Percentiles rank a stretch among this genome's conserved stretches.
Conservation (phyloP, 2,113 vertebrate species). For the Phaethornis superciliosus region DNA sequence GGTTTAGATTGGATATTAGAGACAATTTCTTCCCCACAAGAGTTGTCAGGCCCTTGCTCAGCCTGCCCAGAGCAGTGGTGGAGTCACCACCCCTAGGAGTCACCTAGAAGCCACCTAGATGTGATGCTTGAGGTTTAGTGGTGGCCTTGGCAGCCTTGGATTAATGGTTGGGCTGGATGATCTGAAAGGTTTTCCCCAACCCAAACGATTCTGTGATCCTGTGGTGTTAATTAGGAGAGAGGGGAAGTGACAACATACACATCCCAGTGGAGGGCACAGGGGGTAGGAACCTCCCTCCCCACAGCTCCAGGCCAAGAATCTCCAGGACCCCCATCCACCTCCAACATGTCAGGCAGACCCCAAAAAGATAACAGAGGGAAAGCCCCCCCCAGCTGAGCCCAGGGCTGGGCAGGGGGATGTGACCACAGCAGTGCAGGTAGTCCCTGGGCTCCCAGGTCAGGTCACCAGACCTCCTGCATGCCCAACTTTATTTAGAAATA, state of each 20-base stretch:
- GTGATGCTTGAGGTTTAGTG: too few species aligned
- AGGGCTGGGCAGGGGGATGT: neutral
- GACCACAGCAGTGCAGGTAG: neutral
- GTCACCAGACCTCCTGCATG: neutral
- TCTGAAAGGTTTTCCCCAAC: too few species aligned
- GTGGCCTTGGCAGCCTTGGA: too few species aligned
- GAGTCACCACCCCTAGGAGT: too few species aligned
- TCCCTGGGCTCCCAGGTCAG: neutral
- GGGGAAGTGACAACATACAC: too few species aligned
- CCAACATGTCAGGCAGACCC: neutral
- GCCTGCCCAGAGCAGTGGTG: too few species aligned
- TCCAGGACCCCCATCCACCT: neutral
- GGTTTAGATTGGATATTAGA: too few species aligned
- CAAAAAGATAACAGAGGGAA: neutral
- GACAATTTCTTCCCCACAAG: too few species aligned
- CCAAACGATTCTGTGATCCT: too few species aligned
- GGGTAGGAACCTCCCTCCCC: fast-evolving
- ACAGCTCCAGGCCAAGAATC: fast-evolving
- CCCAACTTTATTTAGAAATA: neutral
- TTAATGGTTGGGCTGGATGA: too few species aligned
- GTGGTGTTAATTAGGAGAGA: neutral
- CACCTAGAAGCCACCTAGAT: too few species aligned
- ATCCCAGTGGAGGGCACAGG: fast-evolving
- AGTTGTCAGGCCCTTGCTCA: too few species aligned
- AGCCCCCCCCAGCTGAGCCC: neutral